A percentile compares a stretch with the other conserved stretches of the same genome.
phyloP scores from a whole-genome alignment of 2,113 vertebrate species.

The Apodemus speciosus region DNA sequence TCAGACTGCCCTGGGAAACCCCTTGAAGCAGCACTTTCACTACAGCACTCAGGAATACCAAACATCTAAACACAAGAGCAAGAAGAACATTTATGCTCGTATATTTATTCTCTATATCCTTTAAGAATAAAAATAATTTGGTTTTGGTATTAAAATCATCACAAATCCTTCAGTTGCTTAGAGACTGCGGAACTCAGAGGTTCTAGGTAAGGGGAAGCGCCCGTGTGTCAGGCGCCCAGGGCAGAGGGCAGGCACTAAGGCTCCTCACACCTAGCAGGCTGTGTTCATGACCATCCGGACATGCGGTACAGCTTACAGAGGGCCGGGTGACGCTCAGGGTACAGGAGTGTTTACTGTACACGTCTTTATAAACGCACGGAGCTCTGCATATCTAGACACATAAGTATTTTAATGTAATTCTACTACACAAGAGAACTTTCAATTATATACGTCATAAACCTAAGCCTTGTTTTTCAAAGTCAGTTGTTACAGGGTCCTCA shows the following conservation, averaged over 20 bases:
- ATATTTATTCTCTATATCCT: slow-evolving; percentile 2
- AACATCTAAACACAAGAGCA: slow-evolving; percentile 32
- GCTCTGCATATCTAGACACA: neutral
- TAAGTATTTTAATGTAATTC: slow-evolving; percentile 36
- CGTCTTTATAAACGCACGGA: slow-evolving; percentile 36
- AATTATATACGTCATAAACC: neutral
- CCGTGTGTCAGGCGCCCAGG: neutral
- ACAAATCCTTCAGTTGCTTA: slow-evolving; percentile 47
- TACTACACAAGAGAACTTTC: neutral
- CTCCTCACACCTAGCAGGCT: slow-evolving; percentile 1
- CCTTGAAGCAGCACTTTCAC: slow-evolving; percentile 17
- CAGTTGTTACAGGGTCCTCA: neutral
- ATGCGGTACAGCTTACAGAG: slow-evolving; percentile 39
- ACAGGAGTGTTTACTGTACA: slow-evolving; percentile 3
- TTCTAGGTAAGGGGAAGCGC: neutral
- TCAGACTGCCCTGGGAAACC: neutral
- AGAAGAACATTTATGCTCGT: neutral
- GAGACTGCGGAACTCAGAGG: neutral
- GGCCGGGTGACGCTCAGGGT: neutral
- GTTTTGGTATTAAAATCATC: slow-evolving; percentile 38
- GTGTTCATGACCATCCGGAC: neutral
- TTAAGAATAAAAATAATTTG: slow-evolving; percentile 39
- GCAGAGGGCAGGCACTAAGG: neutral
- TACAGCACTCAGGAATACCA: slow-evolving; percentile 12
- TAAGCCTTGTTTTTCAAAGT: slow-evolving; percentile 35